Base-by-base conservation (phyloP, 1,140 invertebrate genomes). In the Solenopsis invicta region DNA sequence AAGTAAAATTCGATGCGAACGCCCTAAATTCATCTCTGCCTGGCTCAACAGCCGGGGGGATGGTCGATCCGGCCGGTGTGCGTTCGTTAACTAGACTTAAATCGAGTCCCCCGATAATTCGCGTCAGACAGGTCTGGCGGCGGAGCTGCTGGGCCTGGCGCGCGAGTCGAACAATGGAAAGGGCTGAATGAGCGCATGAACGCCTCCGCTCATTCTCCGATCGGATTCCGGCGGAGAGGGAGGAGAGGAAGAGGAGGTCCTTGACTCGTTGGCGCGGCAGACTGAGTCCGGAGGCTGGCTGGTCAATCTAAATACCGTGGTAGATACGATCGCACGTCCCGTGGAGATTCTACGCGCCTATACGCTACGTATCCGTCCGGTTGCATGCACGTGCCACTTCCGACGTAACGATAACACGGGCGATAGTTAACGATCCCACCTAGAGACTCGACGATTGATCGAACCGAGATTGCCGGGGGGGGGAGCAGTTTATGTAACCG, bases 271-370 rank as follows among this genome's bases (percentile, higher is more conserved):
- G 77, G 89, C 85, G 62, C 88, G 86, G 75, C 88, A 85, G 86
- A 89, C 80, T 71, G 80, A 85, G 80, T 87, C 89, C 84, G 88
- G 89, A 87, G 85, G 85, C 89, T 90, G 89, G 89, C 86, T 64
- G 71, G 9, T 50, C 48, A 86, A 90, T 90, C 88, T 90, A 90
- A 90, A 89, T 90, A 90, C 88, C 85, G 67, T 41, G 66, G 86
- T 74, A 87, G 85, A 90, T 90, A 90, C 88, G 86, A 90, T 90
- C 86, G 84, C 80, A 86, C 71, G 59, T 50, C 48, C 62, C 88
- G 50, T 21, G 16, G 34, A 71, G 85, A 90, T 87, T 37, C 86
- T 85, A 76, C 80, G 88, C 89, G 29, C 34, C 16, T 37, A 12
- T 10, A 62, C 29, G n/a, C 41, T 3, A 24, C 45, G 64, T 67